These are phyloP conservation scores for Zoanthus sansibaricus DNA, from an alignment of 92 coral and sea anemone genomes.

Conservation along the genomic window DNA sequence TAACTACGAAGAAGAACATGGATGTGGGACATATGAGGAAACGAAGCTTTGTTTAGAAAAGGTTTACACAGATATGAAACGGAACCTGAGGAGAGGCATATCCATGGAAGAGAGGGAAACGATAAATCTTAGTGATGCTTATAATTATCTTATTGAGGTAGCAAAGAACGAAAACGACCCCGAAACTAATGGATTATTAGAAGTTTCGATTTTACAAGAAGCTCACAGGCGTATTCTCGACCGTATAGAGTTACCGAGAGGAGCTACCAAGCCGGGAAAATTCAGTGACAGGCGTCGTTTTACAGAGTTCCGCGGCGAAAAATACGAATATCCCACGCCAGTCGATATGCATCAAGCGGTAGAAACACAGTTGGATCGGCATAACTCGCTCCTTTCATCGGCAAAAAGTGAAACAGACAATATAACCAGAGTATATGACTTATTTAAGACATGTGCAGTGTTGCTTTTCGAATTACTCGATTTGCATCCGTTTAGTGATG, in stretches of 20 bases:
- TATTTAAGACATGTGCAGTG: conserved; percentile 80
- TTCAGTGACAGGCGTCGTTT: conserved; percentile 49
- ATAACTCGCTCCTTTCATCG: background rate
- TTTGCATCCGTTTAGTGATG: conserved; percentile 91
- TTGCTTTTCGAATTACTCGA: conserved; percentile 31
- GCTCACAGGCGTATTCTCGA: conserved; percentile 46
- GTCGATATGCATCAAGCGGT: conserved; percentile 54
- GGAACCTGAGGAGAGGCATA: conserved; percentile 9
- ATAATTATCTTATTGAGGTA: conserved; percentile 36
- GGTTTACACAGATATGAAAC: background rate
- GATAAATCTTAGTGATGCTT: conserved; percentile 69
- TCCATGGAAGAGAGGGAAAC: conserved; percentile 80
- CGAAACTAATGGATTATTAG: conserved; percentile 33
- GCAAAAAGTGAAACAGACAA: conserved; percentile 31
- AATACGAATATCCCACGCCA: conserved; percentile 45
- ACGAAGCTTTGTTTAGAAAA: conserved; percentile 28
- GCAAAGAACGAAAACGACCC: conserved; percentile 8
- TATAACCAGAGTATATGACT: conserved; percentile 24
- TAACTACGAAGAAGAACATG: conserved; percentile 47
- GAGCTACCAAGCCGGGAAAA: conserved; percentile 48
- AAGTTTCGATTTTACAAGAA: conserved; percentile 9
- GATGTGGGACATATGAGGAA: conserved; percentile 27
- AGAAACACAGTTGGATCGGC: conserved; percentile 49
- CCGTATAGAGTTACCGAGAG: background rate
- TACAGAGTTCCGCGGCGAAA: conserved; percentile 49